Base-by-base conservation (phyloP, 2,888 invertebrate species). In the Watsonalla cultraria region DNA sequence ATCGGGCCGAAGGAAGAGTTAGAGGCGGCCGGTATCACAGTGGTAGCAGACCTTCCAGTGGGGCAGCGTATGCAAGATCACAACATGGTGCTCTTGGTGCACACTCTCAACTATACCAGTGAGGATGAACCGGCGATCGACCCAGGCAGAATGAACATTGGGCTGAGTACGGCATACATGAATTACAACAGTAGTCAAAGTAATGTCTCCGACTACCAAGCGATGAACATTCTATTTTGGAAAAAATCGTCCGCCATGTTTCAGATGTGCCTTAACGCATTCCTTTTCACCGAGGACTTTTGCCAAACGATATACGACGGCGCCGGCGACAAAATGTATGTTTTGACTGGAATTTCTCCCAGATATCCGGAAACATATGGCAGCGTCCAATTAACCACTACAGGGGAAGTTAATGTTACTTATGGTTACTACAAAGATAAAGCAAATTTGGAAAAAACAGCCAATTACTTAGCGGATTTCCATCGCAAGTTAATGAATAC, bases 181-280 rank as follows among this genome's bases (percentile, higher is more conserved):
- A 55, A 74, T 39, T 33, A 58, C 4, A 39, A 7, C 9, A n/a
- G n/a, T n/a, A n/a, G n/a, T n/a, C n/a, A n/a, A 24, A 15, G 51
- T 6, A 65, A 65, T 33, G 63, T n/a, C n/a, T n/a, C 78, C 9
- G 71, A 74, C 14, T 73, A 68, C 45, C 75, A 76, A 42, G 5
- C 57, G 5, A 60, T 72, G 1, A 65, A 58, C 37, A 59, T 70
- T 9, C 5, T 64, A 0, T 61, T 74, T 6, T 62, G 70, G 0
- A 61, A 60, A 5, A 64, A 67, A 39, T 53, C 59, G 0, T 0
- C 47, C 0, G 63, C 60, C 8, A 14, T 71, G 5, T 15, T 66
- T 13, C 68, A 70, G 39, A 52, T 77, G 0, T 75, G 74, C 11
- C n/a, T 62, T 0, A 65, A 69, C 11, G 56, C 52, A 0, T 66